Base-by-base conservation (phyloP, 23 tunicate species). In the Styela clava region DNA sequence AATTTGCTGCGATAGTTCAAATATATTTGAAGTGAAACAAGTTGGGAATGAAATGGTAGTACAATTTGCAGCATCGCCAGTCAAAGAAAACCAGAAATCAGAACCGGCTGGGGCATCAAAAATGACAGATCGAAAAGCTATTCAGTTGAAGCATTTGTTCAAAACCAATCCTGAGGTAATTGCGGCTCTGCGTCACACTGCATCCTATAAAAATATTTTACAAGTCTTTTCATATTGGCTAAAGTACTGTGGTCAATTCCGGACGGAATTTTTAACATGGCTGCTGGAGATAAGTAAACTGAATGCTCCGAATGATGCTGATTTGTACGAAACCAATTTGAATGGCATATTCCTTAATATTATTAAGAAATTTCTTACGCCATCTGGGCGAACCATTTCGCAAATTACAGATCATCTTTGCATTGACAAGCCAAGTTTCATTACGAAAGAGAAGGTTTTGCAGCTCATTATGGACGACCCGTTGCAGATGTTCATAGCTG, bases 401-500 rank as follows among this genome's bases (percentile, higher is more conserved):
- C 37, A 71, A n/a, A 71, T 71, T 28, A 34, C 34, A 3, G 37
- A 71, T 16, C 34, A 71, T 34, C 5, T 71, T 3, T 71, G 77
- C 29, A 26, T 71, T 29, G 35, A 32, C 37, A 71, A 30, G 35
- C 77, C 77, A 71, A 16, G 35, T 30, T 71, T 71, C 35, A 71
- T 71, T 32, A 31, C 32, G 3, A 3, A 71, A 27, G 23, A 71
- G 3, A 71, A 33, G 3, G 35, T 71, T 29, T 21, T 16, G 34
- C 32, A 71, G 29, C 24, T 71, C 9, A 34, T 71, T 3, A 26
- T 3, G 35, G 5, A 5, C 7, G 56, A 44, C 12, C 9, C 9
- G 9, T 7, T 7, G 12, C 7, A 7, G 9, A 5, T 44, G 56
- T 44, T 44, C 12, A 44, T 44, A 5, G 12, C 56, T 44, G 56